phyloP scores from a whole-genome alignment of 2,888 invertebrate genomes.

The Netelia virgata region DNA sequence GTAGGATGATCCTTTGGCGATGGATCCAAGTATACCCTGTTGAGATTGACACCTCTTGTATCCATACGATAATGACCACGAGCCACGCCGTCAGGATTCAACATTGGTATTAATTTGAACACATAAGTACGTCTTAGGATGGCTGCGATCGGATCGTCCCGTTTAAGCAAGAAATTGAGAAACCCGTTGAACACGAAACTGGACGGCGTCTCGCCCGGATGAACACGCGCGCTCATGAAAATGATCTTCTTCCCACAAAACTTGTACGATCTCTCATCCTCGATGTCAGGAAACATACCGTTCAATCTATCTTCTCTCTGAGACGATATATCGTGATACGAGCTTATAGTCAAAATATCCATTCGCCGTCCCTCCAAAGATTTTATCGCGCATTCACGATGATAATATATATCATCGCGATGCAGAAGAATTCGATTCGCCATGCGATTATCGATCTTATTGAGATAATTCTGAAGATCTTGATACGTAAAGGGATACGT shows the following conservation, averaged over 20 bases:
- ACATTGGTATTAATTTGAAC: constrained; percentile 95
- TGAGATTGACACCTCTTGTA: constrained; percentile 94
- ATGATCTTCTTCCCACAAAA: constrained; percentile 93
- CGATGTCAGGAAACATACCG: constrained; percentile 90
- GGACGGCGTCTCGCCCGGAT: constrained; percentile 96
- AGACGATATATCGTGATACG: constrained; percentile 91
- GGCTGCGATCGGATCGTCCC: constrained; percentile 91
- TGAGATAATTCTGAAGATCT: constrained; percentile 91
- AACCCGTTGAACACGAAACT: constrained; percentile 96
- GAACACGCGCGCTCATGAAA: constrained; percentile 95
- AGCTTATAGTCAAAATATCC: constrained; percentile 93
- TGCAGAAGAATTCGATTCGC: constrained; percentile 77
- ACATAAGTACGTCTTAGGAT: constrained; percentile 91
- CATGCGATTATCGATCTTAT: constrained; percentile 89
- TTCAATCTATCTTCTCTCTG: constrained; percentile 90
- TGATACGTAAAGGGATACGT: constrained; percentile 95
- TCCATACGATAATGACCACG: constrained; percentile 95
- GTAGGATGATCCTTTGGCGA: constrained; percentile 91
- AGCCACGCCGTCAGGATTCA: constrained; percentile 96
- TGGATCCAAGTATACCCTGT: constrained; percentile 94
- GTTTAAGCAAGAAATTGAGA: constrained; percentile 91
- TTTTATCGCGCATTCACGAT: constrained; percentile 92
- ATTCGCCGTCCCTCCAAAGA: constrained; percentile 92
- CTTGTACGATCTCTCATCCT: constrained; percentile 89
- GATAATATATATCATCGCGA: constrained; percentile 93